These are phyloP conservation scores for Martes martes DNA, from an alignment of 2,113 vertebrate genomes.

Conservation along the genomic window DNA sequence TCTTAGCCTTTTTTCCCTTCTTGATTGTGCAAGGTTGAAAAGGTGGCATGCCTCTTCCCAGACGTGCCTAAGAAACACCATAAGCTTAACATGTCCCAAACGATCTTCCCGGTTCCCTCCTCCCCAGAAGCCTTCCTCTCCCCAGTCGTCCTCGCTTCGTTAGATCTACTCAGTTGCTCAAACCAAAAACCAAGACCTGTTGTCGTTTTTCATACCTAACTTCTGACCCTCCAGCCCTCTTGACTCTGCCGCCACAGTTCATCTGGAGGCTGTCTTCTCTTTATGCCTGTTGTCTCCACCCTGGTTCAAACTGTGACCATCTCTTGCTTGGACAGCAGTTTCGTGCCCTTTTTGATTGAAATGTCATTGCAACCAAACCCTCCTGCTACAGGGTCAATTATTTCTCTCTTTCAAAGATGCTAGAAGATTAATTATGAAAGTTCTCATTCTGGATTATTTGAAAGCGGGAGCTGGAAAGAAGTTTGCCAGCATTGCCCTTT, in stretches of 20 bases:
- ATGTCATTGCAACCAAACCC: neutral
- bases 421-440: neutral
- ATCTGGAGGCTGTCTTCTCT: neutral
- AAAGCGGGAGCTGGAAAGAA: neutral
- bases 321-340: neutral
- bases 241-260: neutral
- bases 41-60: neutral
- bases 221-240: neutral
- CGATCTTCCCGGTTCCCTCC: neutral
- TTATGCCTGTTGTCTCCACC: no score
- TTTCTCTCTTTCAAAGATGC: neutral
- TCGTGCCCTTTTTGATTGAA: neutral
- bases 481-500: neutral
- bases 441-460: neutral
- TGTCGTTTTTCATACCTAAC: neutral
- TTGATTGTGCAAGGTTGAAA: neutral
- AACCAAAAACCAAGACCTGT: neutral
- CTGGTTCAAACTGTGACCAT: neutral
- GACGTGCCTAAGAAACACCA: no score
- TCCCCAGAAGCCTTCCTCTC: neutral
- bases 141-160: neutral
- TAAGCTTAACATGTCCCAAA: neutral
- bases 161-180: neutral
- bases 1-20: neutral
- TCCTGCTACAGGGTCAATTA: neutral